phyloP scores from a whole-genome alignment of 2,888 invertebrate species.

The Machimus rusticus region DNA sequence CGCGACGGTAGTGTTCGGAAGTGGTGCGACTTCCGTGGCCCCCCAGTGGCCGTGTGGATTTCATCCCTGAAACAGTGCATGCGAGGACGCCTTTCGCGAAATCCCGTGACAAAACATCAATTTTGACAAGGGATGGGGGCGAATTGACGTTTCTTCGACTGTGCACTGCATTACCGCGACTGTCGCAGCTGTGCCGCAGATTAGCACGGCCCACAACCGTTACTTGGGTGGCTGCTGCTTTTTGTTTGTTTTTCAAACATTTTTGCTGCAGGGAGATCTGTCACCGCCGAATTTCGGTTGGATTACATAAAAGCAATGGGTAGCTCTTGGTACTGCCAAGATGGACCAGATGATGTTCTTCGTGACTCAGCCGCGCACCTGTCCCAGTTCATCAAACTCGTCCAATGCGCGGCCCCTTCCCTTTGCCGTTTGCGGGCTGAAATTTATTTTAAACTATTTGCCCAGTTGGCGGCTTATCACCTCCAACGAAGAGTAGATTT shows the following conservation, averaged over 20 bases:
- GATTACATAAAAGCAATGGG: background rate
- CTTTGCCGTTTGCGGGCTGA: too few species aligned
- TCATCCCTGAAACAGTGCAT: background rate
- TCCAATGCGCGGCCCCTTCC: background rate
- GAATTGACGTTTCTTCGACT: background rate
- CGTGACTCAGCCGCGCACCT: background rate
- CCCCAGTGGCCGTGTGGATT: background rate
- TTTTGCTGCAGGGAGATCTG: background rate
- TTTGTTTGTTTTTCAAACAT: background rate
- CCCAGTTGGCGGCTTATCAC: background rate
- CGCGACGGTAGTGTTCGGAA: background rate
- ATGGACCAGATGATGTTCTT: background rate
- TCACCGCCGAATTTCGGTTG: background rate
- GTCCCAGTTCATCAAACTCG: background rate
- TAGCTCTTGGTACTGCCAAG: background rate
- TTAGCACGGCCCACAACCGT: background rate
- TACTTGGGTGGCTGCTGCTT: background rate
- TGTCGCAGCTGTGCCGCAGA: background rate
- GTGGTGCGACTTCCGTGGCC: background rate
- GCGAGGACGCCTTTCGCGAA: background rate
- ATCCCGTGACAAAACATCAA: background rate
- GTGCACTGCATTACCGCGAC: background rate
- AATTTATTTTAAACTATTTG: background rate
- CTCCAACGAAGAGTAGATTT: background rate
- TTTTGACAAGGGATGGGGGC: background rate